phyloP scores from a whole-genome alignment of 2,888 invertebrate genomes.

The Ecliptopera silaceata region DNA sequence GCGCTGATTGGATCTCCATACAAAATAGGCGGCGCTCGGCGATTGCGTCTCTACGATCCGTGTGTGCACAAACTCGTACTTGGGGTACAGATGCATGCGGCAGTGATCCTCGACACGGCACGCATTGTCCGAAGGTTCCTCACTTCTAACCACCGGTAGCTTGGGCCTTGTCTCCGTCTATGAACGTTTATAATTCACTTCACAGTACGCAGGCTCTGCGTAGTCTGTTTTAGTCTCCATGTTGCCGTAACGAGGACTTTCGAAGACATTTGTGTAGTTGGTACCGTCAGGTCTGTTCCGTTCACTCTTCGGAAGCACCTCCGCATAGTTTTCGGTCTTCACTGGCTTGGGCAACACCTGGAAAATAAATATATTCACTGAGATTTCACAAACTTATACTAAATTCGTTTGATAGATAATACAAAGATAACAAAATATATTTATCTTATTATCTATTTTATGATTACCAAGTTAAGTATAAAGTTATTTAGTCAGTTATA shows the following conservation, averaged over 20 bases:
- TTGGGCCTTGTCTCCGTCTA: background rate
- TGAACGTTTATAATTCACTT: background rate
- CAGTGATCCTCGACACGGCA: too few species aligned
- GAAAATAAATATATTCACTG: background rate
- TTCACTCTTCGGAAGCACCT: background rate
- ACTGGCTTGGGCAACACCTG: background rate
- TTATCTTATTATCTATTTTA: background rate
- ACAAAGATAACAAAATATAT: background rate
- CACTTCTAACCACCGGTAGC: too few species aligned
- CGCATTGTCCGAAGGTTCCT: too few species aligned
- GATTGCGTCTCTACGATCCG: too few species aligned
- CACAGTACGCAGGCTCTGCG: background rate
- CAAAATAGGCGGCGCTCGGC: too few species aligned
- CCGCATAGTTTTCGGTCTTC: background rate
- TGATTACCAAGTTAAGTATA: too few species aligned
- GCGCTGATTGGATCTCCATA: too few species aligned
- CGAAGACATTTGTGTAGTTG: background rate
- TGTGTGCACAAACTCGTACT: too few species aligned
- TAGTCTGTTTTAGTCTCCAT: background rate
- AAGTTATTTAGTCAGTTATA: too few species aligned
- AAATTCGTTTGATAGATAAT: too few species aligned
- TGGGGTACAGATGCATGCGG: too few species aligned
- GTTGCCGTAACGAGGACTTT: background rate
- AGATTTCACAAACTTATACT: too few species aligned
- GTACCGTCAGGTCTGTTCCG: background rate